Base-by-base conservation (phyloP, 2,113 vertebrate genomes). In the Cairina moschata region DNA sequence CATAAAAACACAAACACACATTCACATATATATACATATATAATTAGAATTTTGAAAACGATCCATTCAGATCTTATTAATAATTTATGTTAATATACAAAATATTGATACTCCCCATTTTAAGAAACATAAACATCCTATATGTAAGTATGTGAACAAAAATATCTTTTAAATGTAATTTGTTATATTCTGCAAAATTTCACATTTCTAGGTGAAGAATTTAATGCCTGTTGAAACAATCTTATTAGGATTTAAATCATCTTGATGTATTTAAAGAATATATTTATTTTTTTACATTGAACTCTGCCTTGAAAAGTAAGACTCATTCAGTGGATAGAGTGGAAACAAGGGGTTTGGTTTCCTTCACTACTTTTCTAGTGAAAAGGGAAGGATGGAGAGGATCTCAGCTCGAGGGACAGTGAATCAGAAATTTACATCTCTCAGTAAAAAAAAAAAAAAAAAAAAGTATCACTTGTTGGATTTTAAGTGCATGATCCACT, bases 21-120 rank as follows among this genome's bases (percentile, higher is more conserved):
- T 3, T 32, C 28, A 66, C 5, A 31, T 21, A 66, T 44, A 20
- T 1, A 40, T 3, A 72, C 17, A 65, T 0, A 2, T 21, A 29
- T 5, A 63, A 34, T 29, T 32, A 83, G 88, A 88, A 58, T 48
- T 9, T 23, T 52, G 14, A 48, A 74, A 86, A 62, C 2, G 9
- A 16, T 68, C 4, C 42, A 7, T 86, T 74, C 54, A n/a, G 67
- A 71, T 2, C 1, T 50, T 42, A 6, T 48, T 71, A 44, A 40
- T 50, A 12, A 20, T 29, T 40, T 52, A 13, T 63, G 72, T 94
- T 36, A 69, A 59, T 29, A 50, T 9, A 40, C 17, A 50, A 85
- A 80, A 71, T 32, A 34, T 22, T 73, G 3, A 29, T 66, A 46
- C 18, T n/a, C 3, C 14, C 7, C 55, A 63, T 20, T 68, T 83